phyloP scores from a whole-genome alignment of 2,888 invertebrate species.

The Cactoblastis cactorum region DNA sequence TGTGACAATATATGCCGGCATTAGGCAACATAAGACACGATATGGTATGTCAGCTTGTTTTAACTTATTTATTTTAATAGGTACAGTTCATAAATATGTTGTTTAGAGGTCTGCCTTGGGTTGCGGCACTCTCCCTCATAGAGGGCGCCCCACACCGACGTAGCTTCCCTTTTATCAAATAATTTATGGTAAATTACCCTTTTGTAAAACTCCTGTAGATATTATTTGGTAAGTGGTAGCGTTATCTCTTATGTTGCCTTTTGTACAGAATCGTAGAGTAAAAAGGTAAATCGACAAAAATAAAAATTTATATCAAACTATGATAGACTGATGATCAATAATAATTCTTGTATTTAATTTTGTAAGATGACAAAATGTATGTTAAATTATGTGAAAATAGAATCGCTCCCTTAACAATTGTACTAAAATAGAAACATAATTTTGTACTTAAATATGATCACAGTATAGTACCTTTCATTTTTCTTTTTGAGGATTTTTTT shows the following conservation, averaged over 20 bases:
- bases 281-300: slow-evolving; percentile 74
- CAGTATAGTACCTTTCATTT: slow-evolving; percentile 69
- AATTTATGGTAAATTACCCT: slow-evolving; percentile 64
- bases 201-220: slow-evolving; percentile 61
- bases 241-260: slow-evolving; percentile 71
- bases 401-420: slow-evolving; percentile 47
- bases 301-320: slow-evolving; percentile 73
- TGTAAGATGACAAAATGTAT: slow-evolving; percentile 76
- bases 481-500: slow-evolving; percentile 65
- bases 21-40: slow-evolving; percentile 67
- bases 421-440: slow-evolving; percentile 48
- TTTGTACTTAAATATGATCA: slow-evolving; percentile 74
- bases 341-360: slow-evolving; percentile 77
- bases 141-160: slow-evolving; percentile 37
- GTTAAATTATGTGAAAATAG: slow-evolving; percentile 69
- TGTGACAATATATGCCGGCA: slow-evolving; percentile 66
- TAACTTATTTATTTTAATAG: slow-evolving; percentile 72
- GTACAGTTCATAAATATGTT: slow-evolving; percentile 40
- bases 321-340: slow-evolving; percentile 79
- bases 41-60: slow-evolving; percentile 53
- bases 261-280: slow-evolving; percentile 59
- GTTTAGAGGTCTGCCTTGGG: slow-evolving; percentile 34
- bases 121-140: slow-evolving; percentile 27
- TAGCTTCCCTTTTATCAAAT: slow-evolving; percentile 45
- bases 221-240: slow-evolving; percentile 54